Conservation (phyloP, 2,113 vertebrate genomes). For the Typhlomys cinereus region DNA sequence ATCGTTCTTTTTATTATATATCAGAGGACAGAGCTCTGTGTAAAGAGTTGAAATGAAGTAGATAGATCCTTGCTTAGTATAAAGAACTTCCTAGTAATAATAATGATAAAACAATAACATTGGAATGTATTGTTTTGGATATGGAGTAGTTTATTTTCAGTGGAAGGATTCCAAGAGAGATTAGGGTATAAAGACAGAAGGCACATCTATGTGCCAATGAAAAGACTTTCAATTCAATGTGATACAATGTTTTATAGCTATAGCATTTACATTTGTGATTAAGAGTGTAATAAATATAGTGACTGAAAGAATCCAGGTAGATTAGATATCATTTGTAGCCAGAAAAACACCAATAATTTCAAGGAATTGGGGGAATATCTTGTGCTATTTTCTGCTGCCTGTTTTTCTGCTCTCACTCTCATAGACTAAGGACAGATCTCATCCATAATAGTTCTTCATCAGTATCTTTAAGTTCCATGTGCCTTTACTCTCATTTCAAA, state of each 20-base stretch:
- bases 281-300: neutral
- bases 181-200: neutral
- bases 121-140: neutral
- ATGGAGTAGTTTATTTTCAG: neutral
- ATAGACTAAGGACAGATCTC: neutral
- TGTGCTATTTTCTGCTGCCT: fast-evolving
- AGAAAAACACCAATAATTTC: neutral
- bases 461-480: neutral
- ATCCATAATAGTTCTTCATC: neutral
- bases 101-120: neutral
- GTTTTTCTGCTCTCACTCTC: neutral
- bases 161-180: neutral
- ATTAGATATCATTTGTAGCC: neutral
- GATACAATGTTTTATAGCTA: neutral
- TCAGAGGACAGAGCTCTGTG: neutral
- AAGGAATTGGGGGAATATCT: neutral
- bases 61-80: neutral
- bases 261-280: neutral
- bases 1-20: constrained; percentile 34
- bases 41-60: neutral
- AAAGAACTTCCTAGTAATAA: neutral
- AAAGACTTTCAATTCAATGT: neutral
- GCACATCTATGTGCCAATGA: neutral
- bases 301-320: neutral
- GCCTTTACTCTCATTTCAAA: constrained; percentile 15